Evolutionary conservation across 2,113 vertebrate genomes (phyloP).

Genomic region (Etia nguti): DNA sequence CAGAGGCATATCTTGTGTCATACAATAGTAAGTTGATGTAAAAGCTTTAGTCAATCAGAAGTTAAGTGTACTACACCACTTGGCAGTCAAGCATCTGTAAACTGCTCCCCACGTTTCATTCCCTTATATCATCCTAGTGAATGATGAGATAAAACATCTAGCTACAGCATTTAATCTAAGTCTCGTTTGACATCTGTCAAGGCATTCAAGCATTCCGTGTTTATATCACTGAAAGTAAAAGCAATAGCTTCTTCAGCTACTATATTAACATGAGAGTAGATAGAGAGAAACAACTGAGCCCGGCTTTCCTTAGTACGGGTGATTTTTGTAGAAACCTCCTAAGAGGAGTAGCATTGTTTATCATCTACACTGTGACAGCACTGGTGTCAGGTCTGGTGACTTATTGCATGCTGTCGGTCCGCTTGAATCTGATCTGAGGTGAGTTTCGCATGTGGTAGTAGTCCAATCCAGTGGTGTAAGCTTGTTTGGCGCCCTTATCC

Average conservation of each 20-base stretch:
- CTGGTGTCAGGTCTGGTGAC: conserved; percentile 54
- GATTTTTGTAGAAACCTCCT: conserved; percentile 16
- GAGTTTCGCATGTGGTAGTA: neutral
- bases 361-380: conserved; percentile 33
- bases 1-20: neutral
- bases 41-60: neutral
- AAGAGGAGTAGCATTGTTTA: conserved; percentile 10
- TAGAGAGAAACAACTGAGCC: neutral
- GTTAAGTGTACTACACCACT: neutral
- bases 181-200: conserved; percentile 33
- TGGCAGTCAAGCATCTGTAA: neutral
- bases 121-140: conserved; percentile 20
- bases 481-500: neutral
- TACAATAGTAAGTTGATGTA: neutral
- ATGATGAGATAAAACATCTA: conserved; percentile 25
- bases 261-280: conserved; percentile 29
- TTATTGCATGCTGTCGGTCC: conserved; percentile 73
- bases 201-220: conserved; percentile 56
- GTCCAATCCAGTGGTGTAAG: neutral
- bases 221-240: conserved; percentile 43
- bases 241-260: conserved; percentile 6
- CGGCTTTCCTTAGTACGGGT: neutral
- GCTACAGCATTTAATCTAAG: conserved; percentile 51
- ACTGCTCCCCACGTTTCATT: neutral
- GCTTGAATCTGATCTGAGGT: conserved; percentile 27